A percentile compares a stretch with the other conserved stretches of the same genome.
Evolutionary conservation across 2,113 vertebrate genomes (phyloP).

Genomic region (Malurus alboscapulatus): DNA sequence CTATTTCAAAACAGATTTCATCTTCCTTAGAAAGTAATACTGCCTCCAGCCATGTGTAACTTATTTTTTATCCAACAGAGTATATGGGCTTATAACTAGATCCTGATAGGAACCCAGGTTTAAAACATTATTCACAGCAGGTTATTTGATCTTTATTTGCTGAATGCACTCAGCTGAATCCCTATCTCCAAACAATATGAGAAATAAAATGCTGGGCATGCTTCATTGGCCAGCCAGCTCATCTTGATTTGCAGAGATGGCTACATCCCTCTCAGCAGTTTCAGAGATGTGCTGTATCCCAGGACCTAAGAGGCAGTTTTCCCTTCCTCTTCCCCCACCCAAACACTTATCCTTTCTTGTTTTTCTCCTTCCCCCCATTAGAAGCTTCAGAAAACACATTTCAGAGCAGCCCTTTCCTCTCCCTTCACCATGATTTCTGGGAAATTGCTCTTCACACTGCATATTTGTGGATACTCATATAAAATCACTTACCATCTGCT

Average conservation of each 20-base stretch:
- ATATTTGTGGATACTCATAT: background rate
- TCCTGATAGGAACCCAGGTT: conserved; percentile 74
- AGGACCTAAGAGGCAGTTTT: conserved; percentile 7
- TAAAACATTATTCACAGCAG: conserved; percentile 82
- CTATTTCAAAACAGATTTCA: conserved; percentile 69
- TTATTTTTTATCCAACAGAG: conserved; percentile 73
- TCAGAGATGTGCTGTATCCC: conserved; percentile 12
- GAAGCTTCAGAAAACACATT: background rate
- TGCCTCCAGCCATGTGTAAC: conserved; percentile 73
- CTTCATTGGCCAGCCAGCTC: conserved; percentile 71
- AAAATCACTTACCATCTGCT: background rate
- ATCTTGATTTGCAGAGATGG: conserved; percentile 70
- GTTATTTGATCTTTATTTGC: conserved; percentile 81
- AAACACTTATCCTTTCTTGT: background rate
- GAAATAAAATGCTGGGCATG: conserved; percentile 72
- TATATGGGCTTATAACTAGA: conserved; percentile 77
- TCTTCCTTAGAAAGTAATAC: conserved; percentile 71
- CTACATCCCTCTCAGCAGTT: conserved; percentile 64
- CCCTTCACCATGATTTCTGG: background rate
- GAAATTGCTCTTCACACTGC: background rate
- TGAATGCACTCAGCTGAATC: conserved; percentile 76
- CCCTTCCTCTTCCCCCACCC: background rate
- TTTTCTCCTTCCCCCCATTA: background rate
- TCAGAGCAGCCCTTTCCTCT: background rate
- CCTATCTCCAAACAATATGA: conserved; percentile 78